These are phyloP conservation scores for Diorhabda carinulata DNA, from an alignment of 1,140 invertebrate genomes.

Conservation along the genomic window DNA sequence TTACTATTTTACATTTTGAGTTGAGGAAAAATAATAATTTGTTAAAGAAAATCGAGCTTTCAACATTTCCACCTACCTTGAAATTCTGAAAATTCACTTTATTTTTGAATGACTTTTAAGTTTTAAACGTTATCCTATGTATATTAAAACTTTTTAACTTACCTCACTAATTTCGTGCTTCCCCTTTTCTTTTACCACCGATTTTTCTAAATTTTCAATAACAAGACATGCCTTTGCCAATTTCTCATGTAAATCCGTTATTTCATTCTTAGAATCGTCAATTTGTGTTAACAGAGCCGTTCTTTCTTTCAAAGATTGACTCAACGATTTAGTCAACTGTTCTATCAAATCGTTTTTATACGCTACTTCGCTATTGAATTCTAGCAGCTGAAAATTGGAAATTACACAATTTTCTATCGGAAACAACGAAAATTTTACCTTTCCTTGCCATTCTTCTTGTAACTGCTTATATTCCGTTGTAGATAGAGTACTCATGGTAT, in stretches of 20 bases:
- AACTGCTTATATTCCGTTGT: conserved; percentile 53
- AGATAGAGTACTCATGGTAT: conserved; percentile 46
- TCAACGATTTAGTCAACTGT: conserved; percentile 58
- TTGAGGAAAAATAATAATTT: too few species aligned
- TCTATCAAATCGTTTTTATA: conserved; percentile 58
- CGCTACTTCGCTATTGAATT: conserved; percentile 56
- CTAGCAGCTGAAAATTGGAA: conserved; percentile 53
- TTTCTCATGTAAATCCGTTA: conserved; percentile 49
- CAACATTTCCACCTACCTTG: too few species aligned
- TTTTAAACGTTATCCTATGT: too few species aligned
- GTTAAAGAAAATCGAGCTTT: too few species aligned
- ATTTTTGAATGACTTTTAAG: too few species aligned
- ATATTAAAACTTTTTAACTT: too few species aligned
- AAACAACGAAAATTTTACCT: conserved; percentile 27
- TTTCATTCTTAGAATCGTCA: conserved; percentile 57
- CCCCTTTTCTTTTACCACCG: not conserved
- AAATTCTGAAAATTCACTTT: too few species aligned
- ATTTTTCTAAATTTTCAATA: not conserved
- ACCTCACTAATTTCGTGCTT: too few species aligned
- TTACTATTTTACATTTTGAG: too few species aligned
- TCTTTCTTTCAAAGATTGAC: conserved; percentile 55
- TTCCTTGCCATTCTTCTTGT: conserved; percentile 49
- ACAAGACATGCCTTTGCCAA: not conserved
- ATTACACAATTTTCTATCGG: not conserved
- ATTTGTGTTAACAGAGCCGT: conserved; percentile 58